A percentile compares a stretch with the other conserved stretches of the same genome.
These are phyloP conservation scores for Andricus grossulariae DNA, from an alignment of 1,140 invertebrate genomes.

Conservation along the genomic window DNA sequence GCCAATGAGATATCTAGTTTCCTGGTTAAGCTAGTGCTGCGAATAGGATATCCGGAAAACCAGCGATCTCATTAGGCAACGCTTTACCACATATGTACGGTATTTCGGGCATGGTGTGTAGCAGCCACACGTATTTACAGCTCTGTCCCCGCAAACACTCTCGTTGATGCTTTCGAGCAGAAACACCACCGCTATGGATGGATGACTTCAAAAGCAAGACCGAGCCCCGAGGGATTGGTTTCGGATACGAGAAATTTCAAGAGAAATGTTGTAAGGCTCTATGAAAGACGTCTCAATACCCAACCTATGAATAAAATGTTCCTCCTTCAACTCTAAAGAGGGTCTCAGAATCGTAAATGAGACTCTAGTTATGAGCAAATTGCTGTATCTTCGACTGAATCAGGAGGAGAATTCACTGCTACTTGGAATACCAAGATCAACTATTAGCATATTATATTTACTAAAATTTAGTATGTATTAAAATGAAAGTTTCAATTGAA, in stretches of 20 bases:
- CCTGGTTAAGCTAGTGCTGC: slow-evolving; percentile 40
- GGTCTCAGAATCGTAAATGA: slow-evolving; percentile 3
- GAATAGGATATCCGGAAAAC: slow-evolving; percentile 46
- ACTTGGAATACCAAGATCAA: not conserved
- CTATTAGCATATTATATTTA: no score
- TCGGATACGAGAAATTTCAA: slow-evolving; percentile 23
- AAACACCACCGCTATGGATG: slow-evolving; percentile 24
- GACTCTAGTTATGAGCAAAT: slow-evolving; percentile 10
- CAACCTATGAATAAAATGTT: slow-evolving; percentile 25
- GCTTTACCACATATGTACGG: slow-evolving; percentile 40
- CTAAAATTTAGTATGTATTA: no score
- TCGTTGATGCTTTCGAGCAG: not conserved
- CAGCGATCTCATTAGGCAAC: slow-evolving; percentile 50
- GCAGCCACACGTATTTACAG: slow-evolving; percentile 12
- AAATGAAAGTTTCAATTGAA: no score
- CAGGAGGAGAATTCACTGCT: not conserved
- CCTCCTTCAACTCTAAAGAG: slow-evolving; percentile 14
- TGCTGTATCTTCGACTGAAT: slow-evolving; percentile 9
- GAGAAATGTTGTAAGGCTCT: slow-evolving; percentile 1
- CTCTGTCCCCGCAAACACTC: slow-evolving; percentile 9
- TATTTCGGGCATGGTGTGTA: slow-evolving; percentile 41
- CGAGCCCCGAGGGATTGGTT: slow-evolving; percentile 16
- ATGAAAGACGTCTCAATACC: slow-evolving; percentile 9
- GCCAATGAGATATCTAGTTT: slow-evolving; percentile 45
- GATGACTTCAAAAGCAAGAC: slow-evolving; percentile 26